phyloP scores from a whole-genome alignment of 2,888 invertebrate genomes.

The Panzeria rudis region DNA sequence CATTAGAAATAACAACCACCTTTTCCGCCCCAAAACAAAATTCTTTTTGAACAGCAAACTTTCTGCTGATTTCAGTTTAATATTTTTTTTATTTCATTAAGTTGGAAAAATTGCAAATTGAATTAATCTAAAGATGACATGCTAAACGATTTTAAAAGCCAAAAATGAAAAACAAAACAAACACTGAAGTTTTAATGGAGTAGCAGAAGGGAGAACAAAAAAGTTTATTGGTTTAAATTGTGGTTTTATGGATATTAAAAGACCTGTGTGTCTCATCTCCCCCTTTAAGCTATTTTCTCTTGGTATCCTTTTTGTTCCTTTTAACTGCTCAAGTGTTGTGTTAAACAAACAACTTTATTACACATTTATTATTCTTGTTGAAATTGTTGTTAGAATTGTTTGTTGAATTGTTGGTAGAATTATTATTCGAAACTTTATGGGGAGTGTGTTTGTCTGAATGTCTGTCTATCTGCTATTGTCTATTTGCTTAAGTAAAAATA shows the following conservation, averaged over 20 bases:
- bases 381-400: constrained; percentile 20
- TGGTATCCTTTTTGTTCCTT: constrained; percentile 9
- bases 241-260: constrained; percentile 67
- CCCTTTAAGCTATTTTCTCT: neutral
- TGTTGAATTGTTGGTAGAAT: too few relatives aligned
- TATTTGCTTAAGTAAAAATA: constrained; percentile 27
- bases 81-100: constrained; percentile 3
- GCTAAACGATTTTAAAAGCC: constrained; percentile 79
- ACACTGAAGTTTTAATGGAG: neutral
- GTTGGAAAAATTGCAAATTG: constrained; percentile 83
- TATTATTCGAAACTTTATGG: constrained; percentile 32
- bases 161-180: neutral
- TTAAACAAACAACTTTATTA: constrained; percentile 67
- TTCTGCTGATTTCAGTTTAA: constrained; percentile 24
- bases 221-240: constrained; percentile 58
- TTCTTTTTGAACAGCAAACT: constrained; percentile 21
- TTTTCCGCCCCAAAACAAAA: neutral
- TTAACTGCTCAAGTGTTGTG: constrained; percentile 53
- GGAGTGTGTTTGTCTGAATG: constrained; percentile 46
- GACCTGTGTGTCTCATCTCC: constrained; percentile 38
- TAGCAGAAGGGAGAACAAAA: neutral
- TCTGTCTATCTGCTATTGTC: constrained; percentile 10
- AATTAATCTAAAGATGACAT: constrained; percentile 83
- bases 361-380: constrained; percentile 56
- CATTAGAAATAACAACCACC: constrained; percentile 5